Base-by-base conservation (phyloP, 2,113 vertebrate genomes). In the Podiceps cristatus region DNA sequence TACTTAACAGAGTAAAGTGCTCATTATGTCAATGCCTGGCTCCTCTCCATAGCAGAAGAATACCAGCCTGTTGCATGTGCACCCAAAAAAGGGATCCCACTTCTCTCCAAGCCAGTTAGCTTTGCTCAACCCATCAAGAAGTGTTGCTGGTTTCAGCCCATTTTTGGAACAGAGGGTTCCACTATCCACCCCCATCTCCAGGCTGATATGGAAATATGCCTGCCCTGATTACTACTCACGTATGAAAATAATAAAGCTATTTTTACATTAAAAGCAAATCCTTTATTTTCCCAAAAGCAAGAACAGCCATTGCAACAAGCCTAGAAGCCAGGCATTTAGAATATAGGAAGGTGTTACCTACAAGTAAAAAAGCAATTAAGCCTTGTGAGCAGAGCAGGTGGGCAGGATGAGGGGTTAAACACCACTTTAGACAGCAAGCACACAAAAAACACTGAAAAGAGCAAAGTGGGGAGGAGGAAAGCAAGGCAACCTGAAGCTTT, bases 221-320 rank as follows among this genome's bases (percentile, higher is more conserved):
- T 86, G 77, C 58, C 58, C 58, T 2, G 3, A 79, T 37, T 75
- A 13, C 84, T 91, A 63, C 74, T 91, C 3, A 1, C 1, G 9
- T 72, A 95, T 91, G 93, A 84, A 94, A 97, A 93, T 58, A 94
- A 94, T 91, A 89, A 92, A 91, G 58, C 66, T 95, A 93, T 90
- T 96, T 95, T 96, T 90, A 95, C 58, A 68, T 49, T 12, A 72
- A 89, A 95, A 93, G 64, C 16, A 47, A 90, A 93, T 75, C 58
- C 47, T 91, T 94, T 73, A 45, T 81, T 95, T 91, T 94, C 44
- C 77, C 53, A 59, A 80, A 93, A 87, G 45, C 77, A 85, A 35
- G 47, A 93, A 75, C 44, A 44, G 31, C 11, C 64, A 52, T 5
- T 44, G 25, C 76, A 84, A 75, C 18, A 77, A 63, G 69, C 37